Evolutionary conservation across 2,888 invertebrate species (phyloP).

Genomic region (Mantis religiosa): DNA sequence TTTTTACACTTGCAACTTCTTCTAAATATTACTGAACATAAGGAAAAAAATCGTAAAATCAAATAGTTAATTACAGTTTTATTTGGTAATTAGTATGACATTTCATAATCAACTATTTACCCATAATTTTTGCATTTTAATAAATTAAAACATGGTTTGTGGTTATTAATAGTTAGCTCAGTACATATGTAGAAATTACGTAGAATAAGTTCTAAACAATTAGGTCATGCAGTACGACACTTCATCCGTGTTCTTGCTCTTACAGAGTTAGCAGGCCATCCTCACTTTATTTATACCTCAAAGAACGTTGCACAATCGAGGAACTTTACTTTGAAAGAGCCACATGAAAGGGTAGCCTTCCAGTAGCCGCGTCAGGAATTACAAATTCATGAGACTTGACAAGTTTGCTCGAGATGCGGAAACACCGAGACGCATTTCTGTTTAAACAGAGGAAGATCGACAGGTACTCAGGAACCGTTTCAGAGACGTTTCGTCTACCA

Average conservation of each 20-base stretch:
- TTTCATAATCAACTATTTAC: too few relatives aligned
- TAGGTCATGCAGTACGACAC: not conserved
- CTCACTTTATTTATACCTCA: not conserved
- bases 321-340: not conserved
- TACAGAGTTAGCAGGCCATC: not conserved
- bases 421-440: not conserved
- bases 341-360: not conserved
- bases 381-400: slow-evolving; percentile 5
- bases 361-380: not conserved
- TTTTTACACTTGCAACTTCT: too few relatives aligned
- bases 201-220: too few relatives aligned
- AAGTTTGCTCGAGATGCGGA: not conserved
- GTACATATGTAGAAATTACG: too few relatives aligned
- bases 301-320: not conserved
- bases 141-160: too few relatives aligned
- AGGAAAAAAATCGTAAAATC: too few relatives aligned
- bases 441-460: not conserved
- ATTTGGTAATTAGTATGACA: too few relatives aligned
- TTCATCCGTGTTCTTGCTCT: not conserved
- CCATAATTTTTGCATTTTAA: too few relatives aligned
- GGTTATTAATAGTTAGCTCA: too few relatives aligned
- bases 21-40: too few relatives aligned
- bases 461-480: not conserved
- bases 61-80: too few relatives aligned
- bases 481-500: not conserved